These are phyloP conservation scores for Drosophila tripunctata DNA, from an alignment of 2,888 invertebrate species.

Conservation along the genomic window DNA sequence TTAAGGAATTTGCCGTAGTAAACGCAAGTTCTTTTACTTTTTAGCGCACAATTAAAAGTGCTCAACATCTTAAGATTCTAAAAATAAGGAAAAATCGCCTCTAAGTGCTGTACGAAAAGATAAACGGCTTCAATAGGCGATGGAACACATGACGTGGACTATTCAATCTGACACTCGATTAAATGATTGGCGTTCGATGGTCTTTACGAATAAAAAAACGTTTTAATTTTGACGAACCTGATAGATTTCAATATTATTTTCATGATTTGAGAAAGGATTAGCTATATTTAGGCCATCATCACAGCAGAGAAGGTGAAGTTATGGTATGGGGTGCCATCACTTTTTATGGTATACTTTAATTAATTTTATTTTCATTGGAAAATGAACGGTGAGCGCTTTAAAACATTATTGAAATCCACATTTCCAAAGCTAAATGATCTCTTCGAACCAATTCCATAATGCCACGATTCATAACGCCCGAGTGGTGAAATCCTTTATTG, in stretches of 20 bases:
- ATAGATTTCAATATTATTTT: too few species aligned
- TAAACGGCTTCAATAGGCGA: too few species aligned
- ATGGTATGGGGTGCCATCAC: not conserved
- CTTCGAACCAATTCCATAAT: not conserved
- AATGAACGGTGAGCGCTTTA: not conserved
- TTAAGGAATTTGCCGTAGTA: too few species aligned
- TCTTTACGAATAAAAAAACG: not conserved
- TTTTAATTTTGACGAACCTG: too few species aligned
- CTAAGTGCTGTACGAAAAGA: too few species aligned
- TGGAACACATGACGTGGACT: too few species aligned
- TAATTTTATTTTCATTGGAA: not conserved
- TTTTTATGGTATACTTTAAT: constrained; percentile 18
- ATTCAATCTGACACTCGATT: too few species aligned
- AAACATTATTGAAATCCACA: not conserved
- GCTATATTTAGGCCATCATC: constrained; percentile 5
- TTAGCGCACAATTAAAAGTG: too few species aligned
- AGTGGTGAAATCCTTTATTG: not conserved
- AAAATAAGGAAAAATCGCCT: too few species aligned
- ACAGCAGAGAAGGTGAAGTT: not conserved
- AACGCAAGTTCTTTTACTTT: too few species aligned
- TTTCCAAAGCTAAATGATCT: not conserved
- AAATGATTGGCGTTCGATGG: too few species aligned
- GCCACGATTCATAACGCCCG: not conserved
- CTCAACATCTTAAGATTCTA: too few species aligned
- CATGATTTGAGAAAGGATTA: constrained; percentile 6